Base-by-base conservation (phyloP, 2,113 vertebrate species). In the Noturus placidus region DNA sequence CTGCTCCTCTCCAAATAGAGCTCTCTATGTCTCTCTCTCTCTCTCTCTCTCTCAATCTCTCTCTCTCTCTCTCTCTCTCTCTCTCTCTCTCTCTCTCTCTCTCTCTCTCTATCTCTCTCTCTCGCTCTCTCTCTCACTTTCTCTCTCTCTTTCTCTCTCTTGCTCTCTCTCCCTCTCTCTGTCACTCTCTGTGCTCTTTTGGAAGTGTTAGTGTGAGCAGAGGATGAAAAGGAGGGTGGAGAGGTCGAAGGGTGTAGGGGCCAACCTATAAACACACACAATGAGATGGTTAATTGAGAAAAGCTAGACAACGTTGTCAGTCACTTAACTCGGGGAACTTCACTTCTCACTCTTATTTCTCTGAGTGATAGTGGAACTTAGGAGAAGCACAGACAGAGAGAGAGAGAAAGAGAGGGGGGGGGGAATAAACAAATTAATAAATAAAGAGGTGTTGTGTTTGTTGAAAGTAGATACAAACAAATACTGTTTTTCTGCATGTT, bases 241-340 rank as follows among this genome's bases (percentile, higher is more conserved):
- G 91, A 92, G 92, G 90, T 81, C 81, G 81, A 86, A 83, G 84
- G 93, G 92, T n/a, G 84, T 91, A 91, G 91, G 93, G 93, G 93
- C 93, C 93, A 90, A 88, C 89, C 91, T 92, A 98, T 98, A 98
- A 96, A 97, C 96, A 95, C 96, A 95, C 97, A 99, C 98, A 99
- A 99, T 97, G 95, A 97, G 98, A 97, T 96, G 97, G 97, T 97
- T 98, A 99, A 99, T 97, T 97, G 97, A 98, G 97, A 97, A 95
- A 95, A 97, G 97, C 97, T 96, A 97, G 97, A 98, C 97, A 98
- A 96, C 95, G 97, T 94, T 98, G 98, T 98, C 98, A 99, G 98
- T 99, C 98, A 99, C 97, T 98, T 97, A 98, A 98, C 97, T 98
- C 95, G 83, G 50, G 42, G 87, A 89, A 87, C 69, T 84, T 90